Percentiles rank a stretch among this genome's conserved stretches.
These are phyloP conservation scores for Pogonomyrmex barbatus DNA, from an alignment of 1,140 invertebrate species.

Conservation along the genomic window DNA sequence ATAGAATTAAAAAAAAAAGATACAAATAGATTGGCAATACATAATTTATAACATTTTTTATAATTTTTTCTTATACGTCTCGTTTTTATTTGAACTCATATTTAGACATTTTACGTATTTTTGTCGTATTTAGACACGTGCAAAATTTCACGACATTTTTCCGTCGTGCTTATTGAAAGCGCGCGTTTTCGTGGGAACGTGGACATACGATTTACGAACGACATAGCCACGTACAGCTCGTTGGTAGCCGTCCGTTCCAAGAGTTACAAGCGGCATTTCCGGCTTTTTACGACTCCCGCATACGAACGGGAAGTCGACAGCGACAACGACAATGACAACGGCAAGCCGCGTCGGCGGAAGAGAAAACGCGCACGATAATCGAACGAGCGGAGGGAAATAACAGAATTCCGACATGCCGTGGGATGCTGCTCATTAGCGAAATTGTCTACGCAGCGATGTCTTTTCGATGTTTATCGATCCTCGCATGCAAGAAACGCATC, in stretches of 20 bases:
- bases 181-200: background rate
- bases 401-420: background rate
- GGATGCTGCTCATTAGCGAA: constrained; percentile 63
- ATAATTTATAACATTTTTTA: background rate
- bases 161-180: background rate
- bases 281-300: constrained; percentile 30
- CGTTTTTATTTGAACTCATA: background rate
- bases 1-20: background rate
- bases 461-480: constrained; percentile 21
- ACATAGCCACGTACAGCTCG: constrained; percentile 18
- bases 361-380: background rate
- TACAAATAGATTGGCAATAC: background rate
- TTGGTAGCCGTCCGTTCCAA: constrained; percentile 30
- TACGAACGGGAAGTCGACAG: background rate
- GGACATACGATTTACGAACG: constrained; percentile 33
- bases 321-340: background rate
- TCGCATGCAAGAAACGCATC: constrained; percentile 14
- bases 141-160: constrained; percentile 4
- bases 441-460: constrained; percentile 65
- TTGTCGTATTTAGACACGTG: background rate
- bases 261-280: constrained; percentile 41
- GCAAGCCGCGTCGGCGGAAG: background rate
- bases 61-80: background rate
- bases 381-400: constrained; percentile 5
- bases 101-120: background rate